phyloP scores from a whole-genome alignment of 2,888 invertebrate species.

The Xestia sexstrigata region DNA sequence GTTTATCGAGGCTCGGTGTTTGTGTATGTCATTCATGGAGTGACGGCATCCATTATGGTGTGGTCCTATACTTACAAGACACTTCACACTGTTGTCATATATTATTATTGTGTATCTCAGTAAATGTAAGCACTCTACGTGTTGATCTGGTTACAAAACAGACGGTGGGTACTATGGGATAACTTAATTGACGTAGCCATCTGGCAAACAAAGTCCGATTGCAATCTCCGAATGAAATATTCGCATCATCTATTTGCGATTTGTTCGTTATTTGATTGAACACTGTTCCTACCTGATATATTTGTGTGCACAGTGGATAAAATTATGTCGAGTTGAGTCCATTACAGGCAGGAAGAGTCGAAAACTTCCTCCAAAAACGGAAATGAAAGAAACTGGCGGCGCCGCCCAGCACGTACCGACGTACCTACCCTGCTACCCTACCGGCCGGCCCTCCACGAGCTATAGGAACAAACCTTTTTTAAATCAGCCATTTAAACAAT shows the following conservation, averaged over 20 bases:
- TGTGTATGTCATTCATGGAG: slow-evolving; percentile 23
- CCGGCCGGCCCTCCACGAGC: slow-evolving; percentile 28
- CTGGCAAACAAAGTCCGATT: slow-evolving; percentile 32
- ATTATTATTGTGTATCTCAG: not conserved
- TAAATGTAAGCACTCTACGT: not conserved
- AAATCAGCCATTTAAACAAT: slow-evolving; percentile 59
- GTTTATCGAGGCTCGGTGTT: slow-evolving; percentile 26
- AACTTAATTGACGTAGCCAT: slow-evolving; percentile 34
- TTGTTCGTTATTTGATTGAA: slow-evolving; percentile 57
- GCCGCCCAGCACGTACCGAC: slow-evolving; percentile 72
- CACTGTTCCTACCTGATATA: slow-evolving; percentile 54
- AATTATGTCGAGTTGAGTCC: slow-evolving; percentile 75
- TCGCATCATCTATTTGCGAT: slow-evolving; percentile 42
- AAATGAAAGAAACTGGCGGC: slow-evolving; percentile 81
- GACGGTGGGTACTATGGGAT: not conserved
- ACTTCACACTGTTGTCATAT: not conserved
- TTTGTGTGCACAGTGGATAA: slow-evolving; percentile 65
- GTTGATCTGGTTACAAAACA: slow-evolving; percentile 34
- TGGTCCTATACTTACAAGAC: slow-evolving; percentile 9
- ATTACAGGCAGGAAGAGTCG: slow-evolving; percentile 81
- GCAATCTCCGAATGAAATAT: slow-evolving; percentile 48
- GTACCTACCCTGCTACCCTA: slow-evolving; percentile 36
- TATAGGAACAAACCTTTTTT: slow-evolving; percentile 52
- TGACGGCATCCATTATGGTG: slow-evolving; percentile 30
- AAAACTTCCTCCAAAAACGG: slow-evolving; percentile 78